Percentiles rank a stretch among this genome's conserved stretches.
Evolutionary conservation across 2,113 vertebrate species (phyloP).

Genomic region (Percopsis transmontana): DNA sequence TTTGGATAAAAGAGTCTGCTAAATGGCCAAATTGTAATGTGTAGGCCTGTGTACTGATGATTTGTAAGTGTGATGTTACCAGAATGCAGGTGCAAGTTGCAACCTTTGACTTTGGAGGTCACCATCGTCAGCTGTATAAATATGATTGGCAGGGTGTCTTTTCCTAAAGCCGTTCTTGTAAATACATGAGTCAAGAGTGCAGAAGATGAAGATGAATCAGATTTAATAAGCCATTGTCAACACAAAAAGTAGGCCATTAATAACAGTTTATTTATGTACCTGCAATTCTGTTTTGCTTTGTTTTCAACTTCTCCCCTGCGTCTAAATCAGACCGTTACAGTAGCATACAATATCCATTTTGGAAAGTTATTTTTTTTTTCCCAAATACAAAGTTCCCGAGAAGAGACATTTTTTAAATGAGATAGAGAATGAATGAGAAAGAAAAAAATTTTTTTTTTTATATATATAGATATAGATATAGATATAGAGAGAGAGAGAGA

Average conservation of each 20-base stretch:
- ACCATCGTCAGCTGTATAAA: not conserved
- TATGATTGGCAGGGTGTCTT: constrained; percentile 5
- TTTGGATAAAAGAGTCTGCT: too few species aligned
- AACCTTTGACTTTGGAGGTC: constrained; percentile 1
- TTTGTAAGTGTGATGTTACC: not conserved
- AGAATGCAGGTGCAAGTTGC: not conserved
- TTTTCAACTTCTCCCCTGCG: constrained; percentile 66
- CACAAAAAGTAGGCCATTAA: constrained; percentile 29
- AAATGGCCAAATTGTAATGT: too few species aligned
- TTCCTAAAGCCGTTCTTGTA: not conserved
- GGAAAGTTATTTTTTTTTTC: constrained; percentile 39
- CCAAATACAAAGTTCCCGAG: constrained; percentile 40
- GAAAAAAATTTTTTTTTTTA: too few species aligned
- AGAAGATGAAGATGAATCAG: not conserved
- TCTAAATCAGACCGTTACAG: constrained; percentile 68
- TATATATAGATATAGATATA: too few species aligned
- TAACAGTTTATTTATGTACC: constrained; percentile 68
- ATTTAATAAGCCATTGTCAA: not conserved
- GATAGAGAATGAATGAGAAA: too few species aligned
- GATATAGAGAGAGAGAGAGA: too few species aligned
- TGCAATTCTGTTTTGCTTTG: constrained; percentile 70
- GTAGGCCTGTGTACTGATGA: too few species aligned
- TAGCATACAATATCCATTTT: constrained; percentile 57
- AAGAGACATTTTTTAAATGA: constrained; percentile 47
- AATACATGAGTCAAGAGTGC: too few species aligned